A percentile compares a stretch with the other conserved stretches of the same genome.
phyloP scores from a whole-genome alignment of 1,140 invertebrate species.

The Andricus grossulariae region DNA sequence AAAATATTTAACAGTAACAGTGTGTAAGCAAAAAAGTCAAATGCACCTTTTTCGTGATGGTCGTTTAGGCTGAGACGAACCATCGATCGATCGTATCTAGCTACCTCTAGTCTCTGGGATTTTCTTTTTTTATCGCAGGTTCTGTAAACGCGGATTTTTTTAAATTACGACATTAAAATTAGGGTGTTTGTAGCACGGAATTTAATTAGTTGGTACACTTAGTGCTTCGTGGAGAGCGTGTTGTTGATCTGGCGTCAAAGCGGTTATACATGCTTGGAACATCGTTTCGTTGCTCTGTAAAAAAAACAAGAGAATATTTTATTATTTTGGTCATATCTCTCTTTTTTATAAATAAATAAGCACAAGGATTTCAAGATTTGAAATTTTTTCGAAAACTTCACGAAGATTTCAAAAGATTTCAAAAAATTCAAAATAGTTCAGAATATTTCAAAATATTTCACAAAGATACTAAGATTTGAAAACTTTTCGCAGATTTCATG shows the following conservation, averaged over 20 bases:
- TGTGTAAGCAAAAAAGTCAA: constrained; percentile 10
- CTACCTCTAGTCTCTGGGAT: constrained; percentile 66
- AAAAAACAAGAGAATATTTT: constrained; percentile 38
- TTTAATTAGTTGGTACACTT: constrained; percentile 52
- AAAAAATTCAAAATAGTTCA: no score
- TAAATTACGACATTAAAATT: constrained; percentile 56
- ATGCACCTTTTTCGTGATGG: constrained; percentile 31
- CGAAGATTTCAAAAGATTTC: no score
- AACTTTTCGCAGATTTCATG: no score
- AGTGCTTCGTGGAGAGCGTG: constrained; percentile 86
- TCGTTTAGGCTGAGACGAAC: constrained; percentile 56
- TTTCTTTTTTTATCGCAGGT: constrained; percentile 47
- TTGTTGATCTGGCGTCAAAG: constrained; percentile 87
- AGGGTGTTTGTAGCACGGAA: constrained; percentile 48
- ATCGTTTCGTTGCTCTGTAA: constrained; percentile 84
- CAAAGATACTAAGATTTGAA: no score
- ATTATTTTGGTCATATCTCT: neutral
- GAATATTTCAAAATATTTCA: no score
- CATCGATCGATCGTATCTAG: constrained; percentile 56
- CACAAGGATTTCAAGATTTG: no score
- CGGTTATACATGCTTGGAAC: constrained; percentile 88
- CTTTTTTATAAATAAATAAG: no score
- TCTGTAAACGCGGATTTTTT: constrained; percentile 56
- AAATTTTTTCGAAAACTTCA: no score
- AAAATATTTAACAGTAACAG: constrained; percentile 23